Conservation (phyloP, 2,113 vertebrate genomes). For the Passerina amoena region DNA sequence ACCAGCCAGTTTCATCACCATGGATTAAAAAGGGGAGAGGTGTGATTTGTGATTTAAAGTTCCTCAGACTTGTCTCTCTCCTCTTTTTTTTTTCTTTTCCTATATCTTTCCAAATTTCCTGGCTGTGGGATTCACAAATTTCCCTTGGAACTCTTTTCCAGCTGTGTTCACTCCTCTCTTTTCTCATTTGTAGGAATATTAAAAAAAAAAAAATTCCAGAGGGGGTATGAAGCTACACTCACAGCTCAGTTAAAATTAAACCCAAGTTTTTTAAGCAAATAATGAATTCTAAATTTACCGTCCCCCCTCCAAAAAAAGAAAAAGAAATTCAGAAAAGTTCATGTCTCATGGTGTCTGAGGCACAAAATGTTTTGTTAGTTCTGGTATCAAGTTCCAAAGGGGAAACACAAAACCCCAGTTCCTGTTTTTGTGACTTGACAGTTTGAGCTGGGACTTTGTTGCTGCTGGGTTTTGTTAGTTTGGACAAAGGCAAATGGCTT, state of each 20-base stretch:
- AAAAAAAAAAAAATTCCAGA: neutral
- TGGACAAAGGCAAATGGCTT: neutral
- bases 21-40: neutral
- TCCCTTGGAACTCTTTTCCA: neutral
- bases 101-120: neutral
- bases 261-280: neutral
- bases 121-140: fast-evolving
- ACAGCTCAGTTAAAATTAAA: neutral
- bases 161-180: neutral
- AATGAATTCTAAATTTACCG: neutral
- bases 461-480: neutral
- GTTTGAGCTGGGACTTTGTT: neutral
- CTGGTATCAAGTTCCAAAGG: constrained; percentile 31
- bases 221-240: fast-evolving
- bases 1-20: neutral
- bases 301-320: neutral
- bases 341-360: neutral
- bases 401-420: constrained; percentile 50
- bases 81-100: neutral
- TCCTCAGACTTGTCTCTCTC: neutral
- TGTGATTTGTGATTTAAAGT: neutral
- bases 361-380: neutral
- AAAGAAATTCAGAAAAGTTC: neutral
- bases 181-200: fast-evolving
- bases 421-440: constrained; percentile 48